Evolutionary conservation across 2,888 invertebrate species (phyloP), one percentile per base, ranked within the genome.

Genomic region (Mylabris sibirica): DNA sequence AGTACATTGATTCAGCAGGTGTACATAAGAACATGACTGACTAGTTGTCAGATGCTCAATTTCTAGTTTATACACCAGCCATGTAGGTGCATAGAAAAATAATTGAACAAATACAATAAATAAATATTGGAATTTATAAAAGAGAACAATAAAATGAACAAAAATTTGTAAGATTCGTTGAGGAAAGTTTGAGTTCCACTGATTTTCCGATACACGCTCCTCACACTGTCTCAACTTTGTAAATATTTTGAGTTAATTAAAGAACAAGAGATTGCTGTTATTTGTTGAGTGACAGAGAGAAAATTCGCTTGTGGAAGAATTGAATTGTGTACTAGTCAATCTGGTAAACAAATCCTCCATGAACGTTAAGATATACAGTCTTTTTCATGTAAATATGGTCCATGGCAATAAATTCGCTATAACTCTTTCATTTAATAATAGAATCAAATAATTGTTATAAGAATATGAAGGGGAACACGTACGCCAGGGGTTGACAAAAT

Each of bases 201-300:
- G 35, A 3, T 24, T 24, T 41, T 61, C 20, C 12, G 14, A 2
- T 3, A 41, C 4, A 35, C 67, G 69, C 73, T 71, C 71, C 73
- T 71, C 71, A 73, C 72, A 71, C 70, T 70, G 73, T 75, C 65
- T 68, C 71, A 71, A 72, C 76, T 80, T 65, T 67, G 81, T 75
- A 82, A 82, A 82, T 81, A 82, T 82, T 82, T 81, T 81, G 80
- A 81, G 81, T 81, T 82, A 82, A 82, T 82, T 82, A 82, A 82
- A 82, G 82, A 82, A 80, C 77, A 80, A 78, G 78, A 75, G 76
- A 68, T 63, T 68, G 72, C 68, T 72, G 70, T 65, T 76, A 72
- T 76, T 76, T 76, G 75, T 71, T 69, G 69, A 74, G 73, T 66
- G 49, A 53, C 22, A 22, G 57, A 57, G 57, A 57, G 68, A 4